phyloP scores from a whole-genome alignment of 1,140 invertebrate genomes.

The Temnothorax curvispinosus region DNA sequence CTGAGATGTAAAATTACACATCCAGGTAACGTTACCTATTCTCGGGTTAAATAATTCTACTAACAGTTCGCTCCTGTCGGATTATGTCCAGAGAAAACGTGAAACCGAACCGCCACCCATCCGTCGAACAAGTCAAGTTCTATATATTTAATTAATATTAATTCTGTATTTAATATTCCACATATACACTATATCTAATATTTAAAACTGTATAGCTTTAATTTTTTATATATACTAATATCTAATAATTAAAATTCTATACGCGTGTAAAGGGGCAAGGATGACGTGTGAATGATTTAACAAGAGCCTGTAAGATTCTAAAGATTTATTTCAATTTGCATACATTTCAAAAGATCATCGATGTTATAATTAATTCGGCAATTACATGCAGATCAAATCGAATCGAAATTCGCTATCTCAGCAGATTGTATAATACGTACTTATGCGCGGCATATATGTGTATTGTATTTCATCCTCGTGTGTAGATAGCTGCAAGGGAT shows the following conservation, averaged over 20 bases:
- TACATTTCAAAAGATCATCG: conserved; percentile 32
- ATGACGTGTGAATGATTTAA: not conserved
- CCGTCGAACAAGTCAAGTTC: not conserved
- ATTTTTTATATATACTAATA: not conserved
- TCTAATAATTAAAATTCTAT: not conserved
- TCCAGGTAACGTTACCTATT: too few species aligned
- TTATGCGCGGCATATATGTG: not conserved
- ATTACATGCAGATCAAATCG: conserved; percentile 13
- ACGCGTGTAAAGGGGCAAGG: not conserved
- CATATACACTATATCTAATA: not conserved
- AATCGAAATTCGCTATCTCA: conserved; percentile 37
- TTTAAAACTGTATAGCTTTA: not conserved
- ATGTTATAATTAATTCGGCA: conserved; percentile 28
- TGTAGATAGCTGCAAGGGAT: conserved; percentile 12
- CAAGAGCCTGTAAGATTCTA: not conserved
- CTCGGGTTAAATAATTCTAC: too few species aligned
- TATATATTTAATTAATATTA: not conserved
- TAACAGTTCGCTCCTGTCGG: too few species aligned
- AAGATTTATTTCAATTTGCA: conserved; percentile 46
- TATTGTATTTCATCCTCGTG: not conserved
- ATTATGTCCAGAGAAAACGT: not conserved
- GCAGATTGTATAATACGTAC: not conserved
- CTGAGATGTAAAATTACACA: too few species aligned
- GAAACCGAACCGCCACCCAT: not conserved
- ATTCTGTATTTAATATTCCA: not conserved